Percentiles rank a stretch among this genome's conserved stretches.
These are phyloP conservation scores for Adela reaumurella DNA, from an alignment of 2,888 invertebrate species.

Conservation along the genomic window DNA sequence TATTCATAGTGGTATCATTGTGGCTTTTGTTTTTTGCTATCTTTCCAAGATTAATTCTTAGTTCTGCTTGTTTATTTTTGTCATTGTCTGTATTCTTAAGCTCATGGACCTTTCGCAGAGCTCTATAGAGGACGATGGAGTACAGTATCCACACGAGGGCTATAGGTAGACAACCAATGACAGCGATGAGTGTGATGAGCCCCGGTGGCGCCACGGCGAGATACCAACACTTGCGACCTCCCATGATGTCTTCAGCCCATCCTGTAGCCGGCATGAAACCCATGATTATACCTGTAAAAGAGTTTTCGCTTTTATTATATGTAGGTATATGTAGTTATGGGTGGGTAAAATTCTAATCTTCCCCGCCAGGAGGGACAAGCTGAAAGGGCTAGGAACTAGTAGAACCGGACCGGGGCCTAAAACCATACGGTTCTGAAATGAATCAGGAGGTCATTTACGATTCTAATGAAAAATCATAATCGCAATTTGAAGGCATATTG, in stretches of 20 bases:
- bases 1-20: too few species aligned
- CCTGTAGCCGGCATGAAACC: conserved; percentile 60
- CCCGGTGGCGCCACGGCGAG: conserved; percentile 52
- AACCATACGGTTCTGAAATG: too few species aligned
- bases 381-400: too few species aligned
- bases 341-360: too few species aligned
- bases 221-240: conserved; percentile 47
- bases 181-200: conserved; percentile 51
- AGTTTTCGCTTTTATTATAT: too few species aligned
- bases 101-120: conserved; percentile 43
- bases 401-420: too few species aligned
- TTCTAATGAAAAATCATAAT: too few species aligned
- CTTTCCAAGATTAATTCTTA: conserved; percentile 32
- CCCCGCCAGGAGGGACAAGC: too few species aligned
- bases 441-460: too few species aligned
- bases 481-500: too few species aligned
- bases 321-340: too few species aligned
- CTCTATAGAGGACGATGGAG: conserved; percentile 54
- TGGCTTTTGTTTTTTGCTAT: too few species aligned
- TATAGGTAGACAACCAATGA: conserved; percentile 52
- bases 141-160: conserved; percentile 44
- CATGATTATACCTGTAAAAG: conserved; percentile 45
- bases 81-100: conserved; percentile 24
- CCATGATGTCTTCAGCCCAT: conserved; percentile 39
- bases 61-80: background rate